A percentile compares a stretch with the other conserved stretches of the same genome.
These are phyloP conservation scores for Alcis repandata DNA, from an alignment of 2,888 invertebrate genomes.

Conservation along the genomic window DNA sequence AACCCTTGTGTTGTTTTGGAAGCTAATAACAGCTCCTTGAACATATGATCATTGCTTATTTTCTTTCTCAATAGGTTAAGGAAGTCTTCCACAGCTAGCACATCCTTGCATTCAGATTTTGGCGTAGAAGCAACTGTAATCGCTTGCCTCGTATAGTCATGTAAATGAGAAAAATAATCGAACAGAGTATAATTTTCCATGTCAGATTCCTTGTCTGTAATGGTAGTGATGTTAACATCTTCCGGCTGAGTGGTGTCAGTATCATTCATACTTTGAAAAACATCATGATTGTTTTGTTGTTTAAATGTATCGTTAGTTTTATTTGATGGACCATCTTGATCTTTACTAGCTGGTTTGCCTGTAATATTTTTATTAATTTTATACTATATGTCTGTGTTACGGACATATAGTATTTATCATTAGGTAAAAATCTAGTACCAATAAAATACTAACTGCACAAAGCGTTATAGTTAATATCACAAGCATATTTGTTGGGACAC, in stretches of 20 bases:
- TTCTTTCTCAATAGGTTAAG: slow-evolving; percentile 73
- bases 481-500: slow-evolving; percentile 60
- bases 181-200: slow-evolving; percentile 59
- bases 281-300: not conserved
- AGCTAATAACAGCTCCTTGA: slow-evolving; percentile 68
- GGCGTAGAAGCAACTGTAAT: slow-evolving; percentile 48
- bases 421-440: not conserved
- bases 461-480: slow-evolving; percentile 61
- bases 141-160: slow-evolving; percentile 57
- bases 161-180: slow-evolving; percentile 70
- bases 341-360: slow-evolving; percentile 29
- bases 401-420: not conserved
- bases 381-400: not conserved
- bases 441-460: slow-evolving; percentile 65
- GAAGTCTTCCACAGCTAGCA: slow-evolving; percentile 70
- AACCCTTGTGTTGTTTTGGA: slow-evolving; percentile 53
- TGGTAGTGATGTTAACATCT: slow-evolving; percentile 2
- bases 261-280: slow-evolving; percentile 8
- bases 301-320: slow-evolving; percentile 15
- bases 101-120: slow-evolving; percentile 64
- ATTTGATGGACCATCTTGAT: not conserved
- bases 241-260: slow-evolving; percentile 16
- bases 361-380: slow-evolving; percentile 16
- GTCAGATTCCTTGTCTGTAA: slow-evolving; percentile 29
- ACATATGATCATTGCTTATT: slow-evolving; percentile 68